phyloP scores from a whole-genome alignment of 2,888 invertebrate species.

The Clanis bilineata region DNA sequence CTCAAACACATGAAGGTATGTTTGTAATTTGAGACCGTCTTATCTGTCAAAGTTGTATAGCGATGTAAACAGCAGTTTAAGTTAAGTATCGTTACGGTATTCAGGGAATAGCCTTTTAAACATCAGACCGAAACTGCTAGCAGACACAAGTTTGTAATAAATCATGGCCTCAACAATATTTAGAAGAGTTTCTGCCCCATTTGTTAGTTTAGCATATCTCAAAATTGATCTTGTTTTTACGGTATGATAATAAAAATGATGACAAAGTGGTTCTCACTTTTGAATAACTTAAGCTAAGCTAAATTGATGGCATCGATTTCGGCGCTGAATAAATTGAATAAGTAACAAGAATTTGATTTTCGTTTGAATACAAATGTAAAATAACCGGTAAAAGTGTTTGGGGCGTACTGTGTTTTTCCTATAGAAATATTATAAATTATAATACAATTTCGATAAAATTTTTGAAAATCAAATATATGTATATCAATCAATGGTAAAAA shows the following conservation, averaged over 20 bases:
- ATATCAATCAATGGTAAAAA: no score
- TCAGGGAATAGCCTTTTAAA: no score
- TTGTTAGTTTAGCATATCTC: neutral
- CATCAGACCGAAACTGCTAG: no score
- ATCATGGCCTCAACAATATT: neutral
- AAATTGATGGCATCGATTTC: constrained; percentile 6
- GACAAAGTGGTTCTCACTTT: neutral
- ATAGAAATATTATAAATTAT: no score
- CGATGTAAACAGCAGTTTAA: no score
- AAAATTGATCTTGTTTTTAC: neutral
- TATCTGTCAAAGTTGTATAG: no score
- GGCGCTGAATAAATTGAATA: constrained; percentile 10
- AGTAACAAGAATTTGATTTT: neutral
- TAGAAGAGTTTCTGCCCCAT: neutral
- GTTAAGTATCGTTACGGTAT: no score
- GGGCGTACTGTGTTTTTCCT: neutral
- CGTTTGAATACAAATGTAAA: constrained; percentile 2
- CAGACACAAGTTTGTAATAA: no score
- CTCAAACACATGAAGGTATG: no score
- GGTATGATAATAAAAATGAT: constrained; percentile 1
- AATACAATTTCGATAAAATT: no score
- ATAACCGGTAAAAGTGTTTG: neutral
- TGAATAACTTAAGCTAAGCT: constrained; percentile 7
- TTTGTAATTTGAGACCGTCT: no score
- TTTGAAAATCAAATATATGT: no score